Base-by-base conservation (phyloP, 2,797 vertebrate species). In the Sebastes kiyomatsui region DNA sequence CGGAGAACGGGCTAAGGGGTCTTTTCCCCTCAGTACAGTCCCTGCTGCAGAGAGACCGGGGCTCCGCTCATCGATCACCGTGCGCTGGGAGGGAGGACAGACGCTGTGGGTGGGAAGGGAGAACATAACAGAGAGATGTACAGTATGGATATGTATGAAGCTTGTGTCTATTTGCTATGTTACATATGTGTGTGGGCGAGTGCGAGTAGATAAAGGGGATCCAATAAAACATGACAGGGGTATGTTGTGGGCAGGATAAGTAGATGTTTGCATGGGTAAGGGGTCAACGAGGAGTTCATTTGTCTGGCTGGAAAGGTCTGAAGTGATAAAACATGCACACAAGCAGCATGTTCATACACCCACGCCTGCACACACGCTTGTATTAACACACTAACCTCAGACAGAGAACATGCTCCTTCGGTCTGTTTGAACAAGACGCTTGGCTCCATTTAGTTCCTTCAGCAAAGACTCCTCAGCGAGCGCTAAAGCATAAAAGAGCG, bases 31-130 rank as follows among this genome's bases (percentile, higher is more conserved):
- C 80, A n/a, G 85, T 75, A 49, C 16, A 5, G 87, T 87, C 91
- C 79, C 62, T 68, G 66, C 90, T 83, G 91, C 85, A 85, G 71
- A 55, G 81, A 84, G 88, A 90, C 72, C 58, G 6, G 58, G 76
- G 56, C 75, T 82, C 85, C 35, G 85, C 82, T 93, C 94, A 94
- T 96, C 92, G 86, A 95, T 96, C 94, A 96, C 81, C 55, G 73
- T 22, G 75, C 84, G 28, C 78, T 66, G 69, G 65, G 90, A 85
- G 72, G 86, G 92, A 94, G 91, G 93, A 94, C 89, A 87, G 85
- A 77, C 90, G 35, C 87, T 18, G 85, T 94, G 93, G 91, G 90
- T 93, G 91, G 93, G 90, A 94, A 82, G 42, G 65, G 77, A 85
- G 89, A 88, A 82, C 79, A 77, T 67, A 78, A 83, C 60, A 18